A percentile compares a stretch with the other conserved stretches of the same genome.
Conservation (phyloP, 1,140 invertebrate genomes). For the Monomorium pharaonis region DNA sequence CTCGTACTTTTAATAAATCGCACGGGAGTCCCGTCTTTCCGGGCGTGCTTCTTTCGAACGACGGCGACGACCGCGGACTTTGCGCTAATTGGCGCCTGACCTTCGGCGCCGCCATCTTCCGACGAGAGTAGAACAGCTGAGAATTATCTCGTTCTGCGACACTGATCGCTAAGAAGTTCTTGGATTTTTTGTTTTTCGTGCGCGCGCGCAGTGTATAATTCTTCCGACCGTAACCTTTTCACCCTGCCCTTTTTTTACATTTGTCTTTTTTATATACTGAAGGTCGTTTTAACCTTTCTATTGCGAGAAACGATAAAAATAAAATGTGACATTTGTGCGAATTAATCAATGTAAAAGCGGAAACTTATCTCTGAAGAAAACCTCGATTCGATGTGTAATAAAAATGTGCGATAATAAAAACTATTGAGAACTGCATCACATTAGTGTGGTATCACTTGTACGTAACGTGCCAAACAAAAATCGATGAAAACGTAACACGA, state of each 20-base stretch:
- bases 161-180: constrained; percentile 26
- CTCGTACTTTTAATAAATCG: constrained; percentile 65
- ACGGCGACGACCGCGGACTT: constrained; percentile 29
- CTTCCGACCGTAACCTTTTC: not conserved
- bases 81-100: constrained; percentile 61
- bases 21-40: constrained; percentile 18
- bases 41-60: constrained; percentile 29
- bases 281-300: not conserved
- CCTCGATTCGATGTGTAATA: not conserved
- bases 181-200: constrained; percentile 3
- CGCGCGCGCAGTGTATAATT: not conserved
- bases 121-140: constrained; percentile 40
- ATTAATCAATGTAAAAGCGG: not conserved
- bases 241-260: not conserved
- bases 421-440: not conserved
- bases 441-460: not conserved
- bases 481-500: constrained; percentile 22
- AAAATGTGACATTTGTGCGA: not conserved
- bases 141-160: constrained; percentile 54
- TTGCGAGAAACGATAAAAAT: not conserved
- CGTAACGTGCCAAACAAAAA: not conserved
- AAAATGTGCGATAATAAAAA: not conserved
- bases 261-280: too few species aligned
- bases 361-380: not conserved
- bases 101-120: constrained; percentile 45